Conservation (phyloP, 2,888 invertebrate genomes). For the Unio pictorum region DNA sequence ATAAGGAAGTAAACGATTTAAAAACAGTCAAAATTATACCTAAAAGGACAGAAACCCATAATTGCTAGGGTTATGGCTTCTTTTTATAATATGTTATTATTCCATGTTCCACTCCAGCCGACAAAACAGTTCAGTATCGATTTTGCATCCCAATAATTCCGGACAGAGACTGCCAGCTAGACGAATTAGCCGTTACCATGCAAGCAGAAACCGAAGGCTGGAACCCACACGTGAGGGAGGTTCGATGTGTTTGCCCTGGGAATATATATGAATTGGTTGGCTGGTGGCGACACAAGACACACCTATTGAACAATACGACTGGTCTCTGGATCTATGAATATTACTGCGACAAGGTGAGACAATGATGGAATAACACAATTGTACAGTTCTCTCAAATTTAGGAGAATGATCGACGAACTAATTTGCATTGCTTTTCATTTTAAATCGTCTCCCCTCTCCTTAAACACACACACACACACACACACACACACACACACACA, state of each 20-base stretch:
- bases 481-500: too few species aligned
- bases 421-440: too few species aligned
- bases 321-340: slow-evolving; percentile 49
- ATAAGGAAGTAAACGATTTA: too few species aligned
- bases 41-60: too few species aligned
- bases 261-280: slow-evolving; percentile 38
- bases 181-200: slow-evolving; percentile 40
- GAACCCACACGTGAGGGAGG: slow-evolving; percentile 42
- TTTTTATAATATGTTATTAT: neutral
- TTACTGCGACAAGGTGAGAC: slow-evolving; percentile 41
- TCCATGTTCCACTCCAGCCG: slow-evolving; percentile 23
- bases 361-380: too few species aligned
- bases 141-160: slow-evolving; percentile 43
- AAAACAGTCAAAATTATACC: too few species aligned
- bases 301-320: slow-evolving; percentile 24
- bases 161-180: slow-evolving; percentile 29
- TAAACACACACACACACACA: too few species aligned
- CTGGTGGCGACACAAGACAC: slow-evolving; percentile 37
- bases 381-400: too few species aligned
- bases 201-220: slow-evolving; percentile 42
- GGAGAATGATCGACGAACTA: too few species aligned
- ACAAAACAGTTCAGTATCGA: slow-evolving; percentile 45
- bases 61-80: too few species aligned
- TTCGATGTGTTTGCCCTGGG: slow-evolving; percentile 44
- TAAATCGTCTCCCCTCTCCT: too few species aligned